Base-by-base conservation (phyloP, 2,888 invertebrate genomes). In the Loripinus fragilis region DNA sequence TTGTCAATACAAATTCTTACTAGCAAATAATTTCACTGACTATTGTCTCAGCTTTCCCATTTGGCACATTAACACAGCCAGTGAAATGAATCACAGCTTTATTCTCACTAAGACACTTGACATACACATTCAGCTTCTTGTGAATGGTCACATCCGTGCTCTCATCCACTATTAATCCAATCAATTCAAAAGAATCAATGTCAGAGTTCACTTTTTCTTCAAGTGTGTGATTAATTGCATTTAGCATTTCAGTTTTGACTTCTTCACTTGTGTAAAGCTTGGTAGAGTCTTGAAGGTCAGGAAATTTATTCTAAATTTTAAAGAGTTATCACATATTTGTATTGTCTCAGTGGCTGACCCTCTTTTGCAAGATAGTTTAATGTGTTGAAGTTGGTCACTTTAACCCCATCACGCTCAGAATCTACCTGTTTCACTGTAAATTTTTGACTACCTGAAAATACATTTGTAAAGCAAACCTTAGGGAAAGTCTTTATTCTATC, bases 81-180 rank as follows among this genome's bases (percentile, higher is more conserved):
- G 75, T 25, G 48, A 80, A 83, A 28, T 70, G 70, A 45, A 74
- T 50, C 3, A 73, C 68, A 42, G 76, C n/a, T 25, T 70, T 68
- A 38, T 35, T 55, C 2, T 60, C 52, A 12, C n/a, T 23, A 3
- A 42, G 65, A 42, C 65, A 69, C 41, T 78, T 78, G 28, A 78
- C 70, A 66, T 78, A 78, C 0, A 78, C 65, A 52, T 78, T 78
- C 8, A 83, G 64, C 42, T 80, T 79, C 35, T 80, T 83, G 17
- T 74, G 30, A 8, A 80, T 67, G 15, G 74, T 78, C 41, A 80
- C 30, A 71, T 83, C 75, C 60, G 78, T 74, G 33, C 74, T 67
- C 52, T 74, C 64, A 76, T 80, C 70, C 30, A 69, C 45, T 17
- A 82, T 76, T 12, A 78, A 41, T 2, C 77, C 81, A n/a, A 77